Percentiles rank a stretch among this genome's conserved stretches.
Evolutionary conservation across 2,888 invertebrate genomes (phyloP).

Genomic region (Stenodera caucasica): DNA sequence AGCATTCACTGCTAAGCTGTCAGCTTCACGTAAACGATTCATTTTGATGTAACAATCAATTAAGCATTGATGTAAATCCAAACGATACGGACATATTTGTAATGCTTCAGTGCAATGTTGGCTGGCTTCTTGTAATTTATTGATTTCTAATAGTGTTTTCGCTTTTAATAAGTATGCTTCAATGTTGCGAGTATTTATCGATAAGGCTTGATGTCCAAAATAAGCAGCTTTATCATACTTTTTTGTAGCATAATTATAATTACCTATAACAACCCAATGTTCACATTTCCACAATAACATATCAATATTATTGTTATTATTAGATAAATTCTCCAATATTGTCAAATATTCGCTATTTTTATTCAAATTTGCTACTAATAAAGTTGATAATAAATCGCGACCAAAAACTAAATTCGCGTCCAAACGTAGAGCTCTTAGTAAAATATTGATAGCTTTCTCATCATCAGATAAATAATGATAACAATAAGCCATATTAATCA

Average conservation of each 20-base stretch:
- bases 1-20: conserved; percentile 70
- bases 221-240: conserved; percentile 70
- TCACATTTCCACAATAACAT: conserved; percentile 57
- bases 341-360: conserved; percentile 44
- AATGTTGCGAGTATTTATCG: conserved; percentile 61
- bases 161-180: conserved; percentile 77
- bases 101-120: conserved; percentile 69
- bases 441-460: conserved; percentile 62
- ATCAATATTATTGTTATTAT: conserved; percentile 37
- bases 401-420: conserved; percentile 46
- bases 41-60: conserved; percentile 73
- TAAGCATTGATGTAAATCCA: conserved; percentile 77
- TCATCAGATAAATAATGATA: conserved; percentile 73
- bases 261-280: conserved; percentile 77
- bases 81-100: conserved; percentile 61
- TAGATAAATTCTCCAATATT: conserved; percentile 43
- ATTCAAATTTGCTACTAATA: conserved; percentile 45
- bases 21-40: conserved; percentile 71
- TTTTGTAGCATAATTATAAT: conserved; percentile 65
- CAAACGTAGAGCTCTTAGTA: conserved; percentile 55
- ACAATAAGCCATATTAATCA: conserved; percentile 72
- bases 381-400: conserved; percentile 45
- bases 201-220: conserved; percentile 73
- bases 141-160: conserved; percentile 66
- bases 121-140: conserved; percentile 68